Percentiles rank a stretch among this genome's conserved stretches.
phyloP scores from a whole-genome alignment of 1,140 invertebrate genomes.

The Zaprionus ornatus region DNA sequence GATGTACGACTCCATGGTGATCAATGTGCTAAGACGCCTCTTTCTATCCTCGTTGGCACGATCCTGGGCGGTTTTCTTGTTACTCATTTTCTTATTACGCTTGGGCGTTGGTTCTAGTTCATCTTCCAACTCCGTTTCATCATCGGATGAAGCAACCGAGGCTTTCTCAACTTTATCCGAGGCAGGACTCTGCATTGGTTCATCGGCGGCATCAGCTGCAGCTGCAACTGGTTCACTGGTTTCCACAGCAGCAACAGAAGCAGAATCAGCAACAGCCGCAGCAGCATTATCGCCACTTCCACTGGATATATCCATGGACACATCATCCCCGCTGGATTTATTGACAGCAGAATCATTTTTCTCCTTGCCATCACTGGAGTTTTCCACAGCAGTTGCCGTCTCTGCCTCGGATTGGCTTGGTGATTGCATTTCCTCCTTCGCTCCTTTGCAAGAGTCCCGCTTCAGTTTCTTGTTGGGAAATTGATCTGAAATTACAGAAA shows the following conservation, averaged over 20 bases:
- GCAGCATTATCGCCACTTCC: constrained; percentile 8
- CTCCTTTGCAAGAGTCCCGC: constrained; percentile 56
- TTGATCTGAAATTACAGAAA: constrained; percentile 44
- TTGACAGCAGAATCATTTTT: constrained; percentile 18
- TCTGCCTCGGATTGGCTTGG: constrained; percentile 16
- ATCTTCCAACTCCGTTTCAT: constrained; percentile 71
- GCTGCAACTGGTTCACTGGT: neutral
- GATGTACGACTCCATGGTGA: constrained; percentile 79
- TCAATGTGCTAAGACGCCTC: constrained; percentile 63
- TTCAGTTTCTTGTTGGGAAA: constrained; percentile 71
- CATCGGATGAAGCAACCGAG: constrained; percentile 62
- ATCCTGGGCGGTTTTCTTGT: constrained; percentile 78
- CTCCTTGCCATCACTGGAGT: constrained; percentile 27
- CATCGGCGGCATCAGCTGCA: constrained; percentile 42
- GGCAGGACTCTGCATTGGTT: constrained; percentile 56
- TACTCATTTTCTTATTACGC: constrained; percentile 61
- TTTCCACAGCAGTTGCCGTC: constrained; percentile 1
- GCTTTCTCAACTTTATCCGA: constrained; percentile 45
- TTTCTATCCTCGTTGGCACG: constrained; percentile 73
- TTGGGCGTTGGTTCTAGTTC: constrained; percentile 70
- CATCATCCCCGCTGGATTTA: constrained; percentile 29
- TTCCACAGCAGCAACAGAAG: constrained; percentile 6
- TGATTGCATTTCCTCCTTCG: constrained; percentile 38
- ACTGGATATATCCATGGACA: constrained; percentile 42
- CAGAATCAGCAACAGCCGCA: neutral